Evolutionary conservation across 2,113 vertebrate genomes (phyloP), one percentile per base, ranked within the genome.

Genomic region (Prunella fulvescens): DNA sequence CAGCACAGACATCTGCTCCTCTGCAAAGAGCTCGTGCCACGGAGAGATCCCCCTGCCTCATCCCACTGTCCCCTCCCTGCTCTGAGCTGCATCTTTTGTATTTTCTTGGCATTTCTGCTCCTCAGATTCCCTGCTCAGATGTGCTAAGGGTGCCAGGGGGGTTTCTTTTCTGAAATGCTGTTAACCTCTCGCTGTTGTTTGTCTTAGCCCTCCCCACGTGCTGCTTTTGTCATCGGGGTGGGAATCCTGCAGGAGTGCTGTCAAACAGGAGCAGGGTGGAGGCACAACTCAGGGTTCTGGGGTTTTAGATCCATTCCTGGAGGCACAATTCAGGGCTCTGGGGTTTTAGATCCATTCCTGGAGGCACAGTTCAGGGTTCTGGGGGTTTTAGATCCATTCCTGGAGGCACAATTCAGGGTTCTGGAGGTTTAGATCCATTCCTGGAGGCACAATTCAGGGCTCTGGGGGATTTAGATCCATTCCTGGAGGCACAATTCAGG

Each of bases 101-200:
- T 70, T 89, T 92, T 3, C 81, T 26, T 28, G 22, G 40, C 29
- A 17, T 7, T 87, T 9, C 5, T 1, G 39, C 48, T 24, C 3
- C 5, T 39, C 39, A 31, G 44, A 4, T 15, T 33, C 74, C 14
- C 26, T 13, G 51, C 90, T 79, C 31, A 33, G 84, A 19, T 5
- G 93, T 42, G 44, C 12, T 2, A 29, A 1, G n/a, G 29, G 69
- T 9, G 19, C 91, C 70, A 9, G 78, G 81, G 56, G 83, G 9
- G n/a, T 58, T 92, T 28, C 1, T 60, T 16, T 33, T 8, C 81
- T 16, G 39, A 42, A 67, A 86, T 6, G 53, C 70, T 89, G 39
- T 47, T 58, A 44, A 87, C 95, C 81, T 82, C 81, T 88, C 7
- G n/a, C 48, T 74, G 22, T 28, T 64, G 14, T 86, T 85, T 81